Evolutionary conservation across 2,888 invertebrate species (phyloP).

Genomic region (Torymus auratus): DNA sequence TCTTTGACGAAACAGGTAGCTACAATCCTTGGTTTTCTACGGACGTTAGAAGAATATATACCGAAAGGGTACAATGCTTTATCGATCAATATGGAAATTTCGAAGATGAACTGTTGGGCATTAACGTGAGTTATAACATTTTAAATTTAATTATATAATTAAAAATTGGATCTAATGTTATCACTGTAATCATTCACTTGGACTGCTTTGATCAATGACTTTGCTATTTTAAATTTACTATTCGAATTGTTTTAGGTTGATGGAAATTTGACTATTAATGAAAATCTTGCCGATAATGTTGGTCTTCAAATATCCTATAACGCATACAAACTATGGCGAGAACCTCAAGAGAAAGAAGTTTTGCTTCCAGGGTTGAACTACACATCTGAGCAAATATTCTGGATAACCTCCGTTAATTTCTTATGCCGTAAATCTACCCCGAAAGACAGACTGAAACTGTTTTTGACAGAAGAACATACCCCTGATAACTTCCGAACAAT

Average conservation of each 20-base stretch:
- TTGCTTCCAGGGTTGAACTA: conserved; percentile 29
- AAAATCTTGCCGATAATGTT: conserved; percentile 33
- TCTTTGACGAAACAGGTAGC: conserved; percentile 94
- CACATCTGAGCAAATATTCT: conserved; percentile 45
- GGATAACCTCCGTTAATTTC: conserved; percentile 22
- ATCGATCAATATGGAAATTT: conserved; percentile 95
- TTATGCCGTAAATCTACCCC: conserved; percentile 9
- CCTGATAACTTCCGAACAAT: conserved; percentile 13
- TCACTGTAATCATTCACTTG: too few relatives aligned
- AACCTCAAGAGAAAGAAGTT: not conserved
- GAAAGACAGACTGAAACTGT: not conserved
- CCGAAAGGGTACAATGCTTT: conserved; percentile 91
- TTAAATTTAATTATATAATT: not conserved
- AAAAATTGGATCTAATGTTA: not conserved
- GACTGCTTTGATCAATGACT: too few relatives aligned
- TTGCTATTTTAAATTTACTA: too few relatives aligned
- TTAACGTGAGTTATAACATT: conserved; percentile 80
- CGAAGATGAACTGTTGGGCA: conserved; percentile 85
- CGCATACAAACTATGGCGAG: conserved; percentile 22
- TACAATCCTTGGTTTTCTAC: conserved; percentile 94
- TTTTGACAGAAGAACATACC: conserved; percentile 23
- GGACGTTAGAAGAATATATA: conserved; percentile 87
- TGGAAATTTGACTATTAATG: conserved; percentile 24
- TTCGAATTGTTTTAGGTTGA: conserved; percentile 1
- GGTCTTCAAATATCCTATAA: conserved; percentile 19